These are phyloP conservation scores for Macroglossus sobrinus DNA, from an alignment of 2,113 vertebrate genomes.

Conservation along the genomic window DNA sequence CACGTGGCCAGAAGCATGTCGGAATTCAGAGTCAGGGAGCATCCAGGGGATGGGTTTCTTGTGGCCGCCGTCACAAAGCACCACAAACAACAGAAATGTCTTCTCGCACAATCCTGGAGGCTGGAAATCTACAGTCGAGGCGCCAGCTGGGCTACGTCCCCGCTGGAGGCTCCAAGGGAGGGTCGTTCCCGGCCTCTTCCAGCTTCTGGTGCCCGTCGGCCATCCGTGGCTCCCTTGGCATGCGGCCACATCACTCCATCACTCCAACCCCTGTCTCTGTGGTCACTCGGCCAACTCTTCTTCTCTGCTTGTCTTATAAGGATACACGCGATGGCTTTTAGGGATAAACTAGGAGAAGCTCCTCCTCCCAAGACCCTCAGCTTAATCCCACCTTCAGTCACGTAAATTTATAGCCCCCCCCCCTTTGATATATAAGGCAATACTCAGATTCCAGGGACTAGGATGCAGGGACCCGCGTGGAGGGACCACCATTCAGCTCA, in stretches of 20 bases:
- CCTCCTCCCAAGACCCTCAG: not conserved
- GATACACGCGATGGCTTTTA: rapidly evolving
- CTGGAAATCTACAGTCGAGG: not conserved
- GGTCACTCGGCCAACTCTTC: not conserved
- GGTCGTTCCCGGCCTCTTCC: no score
- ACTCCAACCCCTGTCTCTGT: not conserved
- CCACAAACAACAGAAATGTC: not conserved
- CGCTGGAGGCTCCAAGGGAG: not conserved
- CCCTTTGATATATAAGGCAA: not conserved
- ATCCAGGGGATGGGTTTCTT: not conserved
- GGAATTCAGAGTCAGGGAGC: not conserved
- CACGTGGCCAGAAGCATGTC: not conserved
- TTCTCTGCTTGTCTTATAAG: not conserved
- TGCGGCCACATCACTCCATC: not conserved
- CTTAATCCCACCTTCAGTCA: not conserved
- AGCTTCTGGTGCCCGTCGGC: not conserved
- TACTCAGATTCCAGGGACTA: not conserved
- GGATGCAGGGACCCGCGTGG: no score
- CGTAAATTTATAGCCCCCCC: not conserved
- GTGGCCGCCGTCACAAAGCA: not conserved
- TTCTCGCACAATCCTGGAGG: not conserved
- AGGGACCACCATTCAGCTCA: not conserved
- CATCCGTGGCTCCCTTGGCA: not conserved
- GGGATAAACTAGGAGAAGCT: not conserved
- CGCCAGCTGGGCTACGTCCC: rapidly evolving